phyloP scores from a whole-genome alignment of 2,113 vertebrate genomes.

The Nicator chloris region DNA sequence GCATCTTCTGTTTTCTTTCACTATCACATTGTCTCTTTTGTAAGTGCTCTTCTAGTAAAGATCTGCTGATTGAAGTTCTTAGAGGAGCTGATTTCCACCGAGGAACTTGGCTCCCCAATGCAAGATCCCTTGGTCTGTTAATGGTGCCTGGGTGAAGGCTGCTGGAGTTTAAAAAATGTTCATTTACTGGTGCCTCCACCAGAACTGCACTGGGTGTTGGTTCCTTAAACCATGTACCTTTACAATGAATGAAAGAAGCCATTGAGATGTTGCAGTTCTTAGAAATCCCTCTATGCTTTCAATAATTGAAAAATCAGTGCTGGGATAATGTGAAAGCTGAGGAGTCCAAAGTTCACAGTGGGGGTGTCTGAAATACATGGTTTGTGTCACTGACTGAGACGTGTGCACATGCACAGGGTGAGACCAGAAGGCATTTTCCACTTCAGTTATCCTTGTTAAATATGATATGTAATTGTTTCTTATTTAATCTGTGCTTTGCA shows the following conservation, averaged over 20 bases:
- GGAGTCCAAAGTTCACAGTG: not conserved
- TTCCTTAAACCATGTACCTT: not conserved
- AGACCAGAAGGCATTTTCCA: slow-evolving; percentile 15
- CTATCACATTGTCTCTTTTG: not conserved
- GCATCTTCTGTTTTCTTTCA: not conserved
- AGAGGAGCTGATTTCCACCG: not conserved
- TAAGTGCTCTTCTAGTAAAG: not conserved
- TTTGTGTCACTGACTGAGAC: not conserved
- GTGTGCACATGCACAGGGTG: not conserved
- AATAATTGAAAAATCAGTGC: not conserved
- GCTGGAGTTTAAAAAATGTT: no score
- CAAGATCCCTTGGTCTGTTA: not conserved
- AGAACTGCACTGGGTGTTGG: not conserved
- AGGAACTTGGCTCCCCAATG: not conserved
- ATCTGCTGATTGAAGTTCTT: not conserved
- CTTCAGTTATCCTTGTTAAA: not conserved
- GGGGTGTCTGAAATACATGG: not conserved
- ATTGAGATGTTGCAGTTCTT: not conserved
- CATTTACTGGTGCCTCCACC: not conserved
- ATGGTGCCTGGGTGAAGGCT: not conserved
- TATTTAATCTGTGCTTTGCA: not conserved
- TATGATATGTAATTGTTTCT: not conserved
- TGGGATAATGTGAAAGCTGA: not conserved
- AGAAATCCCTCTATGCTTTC: not conserved
- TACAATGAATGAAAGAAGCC: not conserved